Evolutionary conservation across 2,797 vertebrate species (phyloP), one percentile per base, ranked within the genome.

Genomic region (Bovichtus variegatus): DNA sequence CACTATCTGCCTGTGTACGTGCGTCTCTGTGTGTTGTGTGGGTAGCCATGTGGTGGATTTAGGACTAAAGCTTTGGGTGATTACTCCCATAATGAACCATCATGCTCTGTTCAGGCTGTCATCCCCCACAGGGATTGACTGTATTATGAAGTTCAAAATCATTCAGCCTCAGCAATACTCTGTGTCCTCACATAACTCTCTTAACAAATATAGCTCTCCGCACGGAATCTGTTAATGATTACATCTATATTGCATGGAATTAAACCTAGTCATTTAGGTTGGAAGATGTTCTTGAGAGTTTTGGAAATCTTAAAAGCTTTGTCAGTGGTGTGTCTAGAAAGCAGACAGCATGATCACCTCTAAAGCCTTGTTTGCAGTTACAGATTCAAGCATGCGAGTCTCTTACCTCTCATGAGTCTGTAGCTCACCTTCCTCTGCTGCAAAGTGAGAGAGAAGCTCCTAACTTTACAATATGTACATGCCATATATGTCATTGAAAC

Each of bases 11-110:
- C 60, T 43, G 12, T 80, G 67, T 71, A 51, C 21, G 64, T 74
- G 65, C 74, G 76, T 71, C 25, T 68, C 36, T 72, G 36, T 73
- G 47, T 59, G 63, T 73, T 70, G 73, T 87, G 82, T 89, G 84
- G 79, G 86, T 79, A 88, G 89, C 87, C 88, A 89, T 91, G 87
- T 91, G 88, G 89, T 85, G 87, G 90, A 90, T 89, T 93, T 89
- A 74, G 84, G 82, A 62, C 88, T 92, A 84, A 87, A 89, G 83
- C 91, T 91, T 73, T 85, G 89, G 86, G 87, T 91, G 91, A 94
- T 93, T 93, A 92, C 83, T 92, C 87, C 87, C 90, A 90, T 92
- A 92, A 94, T 93, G 87, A 94, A 89, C 84, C 88, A 89, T 90
- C 90, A 82, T 91, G 90, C 90, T 91, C 85, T 89, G 82, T 89